A percentile compares a stretch with the other conserved stretches of the same genome.
These are phyloP conservation scores for Poecilia gillii DNA, from an alignment of 2,797 vertebrate genomes.

Conservation along the genomic window DNA sequence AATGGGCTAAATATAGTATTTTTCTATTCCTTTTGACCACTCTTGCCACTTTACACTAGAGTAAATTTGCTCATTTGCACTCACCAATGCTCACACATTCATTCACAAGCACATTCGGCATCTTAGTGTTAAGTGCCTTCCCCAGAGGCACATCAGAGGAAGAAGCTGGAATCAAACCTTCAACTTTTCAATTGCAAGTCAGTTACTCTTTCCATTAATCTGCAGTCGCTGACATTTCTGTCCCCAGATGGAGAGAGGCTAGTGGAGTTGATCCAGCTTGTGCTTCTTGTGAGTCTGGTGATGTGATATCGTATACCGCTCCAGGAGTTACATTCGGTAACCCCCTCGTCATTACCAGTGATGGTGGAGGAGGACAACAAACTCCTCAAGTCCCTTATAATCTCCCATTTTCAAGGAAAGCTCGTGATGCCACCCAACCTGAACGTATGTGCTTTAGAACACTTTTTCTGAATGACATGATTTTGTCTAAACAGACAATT, in stretches of 20 bases:
- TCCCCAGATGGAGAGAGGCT: slow-evolving; percentile 69
- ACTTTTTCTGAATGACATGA: background rate
- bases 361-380: background rate
- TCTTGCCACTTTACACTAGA: background rate
- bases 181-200: background rate
- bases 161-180: background rate
- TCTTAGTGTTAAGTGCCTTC: background rate
- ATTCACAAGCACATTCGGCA: background rate
- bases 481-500: background rate
- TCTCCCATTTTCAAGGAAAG: slow-evolving; percentile 33
- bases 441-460: slow-evolving; percentile 41
- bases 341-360: background rate
- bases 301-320: fast-evolving
- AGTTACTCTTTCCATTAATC: background rate
- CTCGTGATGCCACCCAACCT: slow-evolving; percentile 18
- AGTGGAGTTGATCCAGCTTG: slow-evolving; percentile 57
- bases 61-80: background rate
- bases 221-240: background rate
- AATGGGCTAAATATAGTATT: background rate
- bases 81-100: background rate
- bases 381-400: background rate
- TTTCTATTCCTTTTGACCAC: background rate
- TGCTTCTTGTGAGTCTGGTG: slow-evolving; percentile 51
- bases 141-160: background rate
- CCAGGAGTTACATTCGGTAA: background rate